Evolutionary conservation across 2,888 invertebrate genomes (phyloP), one percentile per base, ranked within the genome.

Genomic region (Trachelus stipa): DNA sequence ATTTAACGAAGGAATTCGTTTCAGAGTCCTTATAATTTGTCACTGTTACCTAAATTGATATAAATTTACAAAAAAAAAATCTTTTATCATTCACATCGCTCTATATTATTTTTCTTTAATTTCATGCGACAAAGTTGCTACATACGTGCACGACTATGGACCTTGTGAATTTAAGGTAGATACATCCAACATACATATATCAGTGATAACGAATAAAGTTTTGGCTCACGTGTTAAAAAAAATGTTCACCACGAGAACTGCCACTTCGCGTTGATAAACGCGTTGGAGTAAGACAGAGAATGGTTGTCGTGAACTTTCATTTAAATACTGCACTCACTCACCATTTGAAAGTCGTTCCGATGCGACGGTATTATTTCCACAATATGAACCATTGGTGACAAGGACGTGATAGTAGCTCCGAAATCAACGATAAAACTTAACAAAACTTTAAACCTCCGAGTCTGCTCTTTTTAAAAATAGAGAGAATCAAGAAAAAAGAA

Each of bases 341-440:
- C 91, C 91, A 90, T 90, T 83, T 90, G 88, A 84, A 90, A 87
- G 90, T 91, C 91, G 90, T 88, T 90, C 89, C 91, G 91, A 88
- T 90, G 90, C 90, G 91, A 88, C 91, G 90, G 88, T 87, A 91
- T 87, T 85, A 90, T 86, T 87, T 91, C 91, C 87, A 91, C 87
- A 84, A 91, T 91, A 86, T 91, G 91, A 91, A 91, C 91, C 91
- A 91, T 91, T 91, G 89, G 90, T 88, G 86, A 87, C 85, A 84
- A 81, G 80, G 83, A 56, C 56, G 56, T 56, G 15, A 56, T 23
- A 56, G 9, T 56, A 23, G 9, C 23, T 56, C 9, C 56, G 23
- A 56, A 6, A 56, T 56, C 23, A 56, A 56, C 56, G 23, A 56
- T 9, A 56, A 56, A 56, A 56, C 56, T 56, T 56, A 56, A 56